phyloP scores from a whole-genome alignment of 2,113 vertebrate species.

The Bothrops jararaca region DNA sequence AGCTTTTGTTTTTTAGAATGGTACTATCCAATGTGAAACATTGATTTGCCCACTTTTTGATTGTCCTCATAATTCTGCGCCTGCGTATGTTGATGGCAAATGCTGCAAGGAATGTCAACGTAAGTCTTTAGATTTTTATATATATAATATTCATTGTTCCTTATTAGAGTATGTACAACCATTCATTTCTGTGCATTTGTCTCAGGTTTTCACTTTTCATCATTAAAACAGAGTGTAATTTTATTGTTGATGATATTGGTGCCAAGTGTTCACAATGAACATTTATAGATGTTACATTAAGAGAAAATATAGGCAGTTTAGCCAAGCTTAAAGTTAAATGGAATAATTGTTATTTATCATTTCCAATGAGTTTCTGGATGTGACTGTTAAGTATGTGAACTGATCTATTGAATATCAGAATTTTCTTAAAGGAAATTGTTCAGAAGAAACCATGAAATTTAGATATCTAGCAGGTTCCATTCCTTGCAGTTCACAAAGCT shows the following conservation, averaged over 20 bases:
- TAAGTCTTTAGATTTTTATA: conserved; percentile 71
- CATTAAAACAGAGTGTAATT: conserved; percentile 35
- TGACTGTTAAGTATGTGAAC: neutral
- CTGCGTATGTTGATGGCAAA: conserved; percentile 84
- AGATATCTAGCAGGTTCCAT: conserved; percentile 7
- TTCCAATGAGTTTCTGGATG: neutral
- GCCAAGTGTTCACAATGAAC: conserved; percentile 36
- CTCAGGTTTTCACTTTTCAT: neutral
- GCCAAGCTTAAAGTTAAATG: neutral
- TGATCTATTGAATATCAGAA: neutral
- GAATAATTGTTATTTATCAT: neutral
- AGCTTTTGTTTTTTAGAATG: conserved; percentile 78
- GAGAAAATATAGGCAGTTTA: neutral
- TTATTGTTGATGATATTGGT: conserved; percentile 31
- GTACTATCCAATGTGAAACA: conserved; percentile 87
- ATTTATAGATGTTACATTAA: neutral
- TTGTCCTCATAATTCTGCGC: conserved; percentile 80
- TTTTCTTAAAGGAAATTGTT: neutral
- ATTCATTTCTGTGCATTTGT: neutral
- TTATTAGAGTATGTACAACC: neutral
- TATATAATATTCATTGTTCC: neutral
- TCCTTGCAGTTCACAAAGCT: neutral
- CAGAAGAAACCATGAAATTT: neutral
- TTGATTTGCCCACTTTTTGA: conserved; percentile 80
- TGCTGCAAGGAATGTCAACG: conserved; percentile 96